Conservation (phyloP, 2,113 vertebrate species). For the Cygnus atratus region DNA sequence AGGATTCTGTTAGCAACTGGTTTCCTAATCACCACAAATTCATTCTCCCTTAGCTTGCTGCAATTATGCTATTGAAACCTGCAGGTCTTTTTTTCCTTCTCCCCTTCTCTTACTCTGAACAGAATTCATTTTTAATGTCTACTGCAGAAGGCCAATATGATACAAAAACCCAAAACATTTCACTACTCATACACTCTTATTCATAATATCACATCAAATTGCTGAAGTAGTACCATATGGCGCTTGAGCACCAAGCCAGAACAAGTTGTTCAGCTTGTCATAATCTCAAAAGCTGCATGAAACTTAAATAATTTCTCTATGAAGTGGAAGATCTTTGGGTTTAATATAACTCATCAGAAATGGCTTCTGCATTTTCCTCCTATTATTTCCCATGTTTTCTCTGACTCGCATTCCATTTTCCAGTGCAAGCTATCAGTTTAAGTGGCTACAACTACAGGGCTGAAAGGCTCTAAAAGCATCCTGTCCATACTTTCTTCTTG, state of each 20-base stretch:
- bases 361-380: conserved; percentile 35
- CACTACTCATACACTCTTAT: conserved; percentile 70
- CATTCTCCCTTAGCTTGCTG: neutral
- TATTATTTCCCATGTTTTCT: conserved; percentile 18
- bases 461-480: conserved; percentile 50
- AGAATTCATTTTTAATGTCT: conserved; percentile 45
- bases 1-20: neutral
- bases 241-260: conserved; percentile 51
- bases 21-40: neutral
- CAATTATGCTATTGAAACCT: conserved; percentile 4
- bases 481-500: conserved; percentile 33
- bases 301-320: conserved; percentile 73
- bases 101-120: neutral
- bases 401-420: conserved; percentile 20
- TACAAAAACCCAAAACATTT: conserved; percentile 68
- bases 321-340: conserved; percentile 70
- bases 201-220: conserved; percentile 75
- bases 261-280: conserved; percentile 71
- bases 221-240: conserved; percentile 74
- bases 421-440: conserved; percentile 19
- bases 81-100: neutral
- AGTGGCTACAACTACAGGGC: conserved; percentile 16
- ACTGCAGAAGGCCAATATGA: conserved; percentile 66
- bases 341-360: conserved; percentile 63
- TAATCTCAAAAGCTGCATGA: conserved; percentile 71